Base-by-base conservation (phyloP, 2,113 vertebrate genomes). In the Thalassarche chlororhynchos region DNA sequence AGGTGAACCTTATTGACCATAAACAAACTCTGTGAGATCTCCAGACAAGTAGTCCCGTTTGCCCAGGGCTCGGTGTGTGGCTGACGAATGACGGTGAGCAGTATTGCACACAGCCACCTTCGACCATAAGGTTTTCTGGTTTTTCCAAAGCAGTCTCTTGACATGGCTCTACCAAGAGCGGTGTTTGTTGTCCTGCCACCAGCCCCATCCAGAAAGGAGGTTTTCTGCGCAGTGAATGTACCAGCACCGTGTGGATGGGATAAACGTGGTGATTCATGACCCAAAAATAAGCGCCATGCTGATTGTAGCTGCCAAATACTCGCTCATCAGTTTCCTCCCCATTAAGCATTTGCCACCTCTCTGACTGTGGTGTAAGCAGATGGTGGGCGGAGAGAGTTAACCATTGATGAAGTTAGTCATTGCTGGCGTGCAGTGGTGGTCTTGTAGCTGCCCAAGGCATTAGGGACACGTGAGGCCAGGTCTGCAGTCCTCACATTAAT, bases 261-360 rank as follows among this genome's bases (percentile, higher is more conserved):
- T 66, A 52, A 94, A 94, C 78, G 57, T 16, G 10, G 64, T 96
- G 80, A 94, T 87, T 97, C 88, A 64, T 95, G 92, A 64, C 86
- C 94, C 84, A 55, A 84, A 95, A 93, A 93, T 92, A 96, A 94
- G 47, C 21, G 20, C n/a, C 81, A 26, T 76, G 46, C 82, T 95
- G 57, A 62, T 58, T 89, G 60, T 65, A 96, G 60, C 77, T 96
- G 89, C 93, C 95, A 96, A 77, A 69, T 65, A 91, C 36, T 89
- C 62, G 93, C 38, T 96, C 79, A 38, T 93, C 51, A 60, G 16
- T 90, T 75, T 93, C 44, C 61, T 94, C 87, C 57, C 78, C 0
- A 36, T 92, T 93, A 91, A 89, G 51, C 85, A 83, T 66, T 97
- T 92, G 85, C 93, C 90, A 77, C 71, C 89, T 52, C 78, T n/a